A percentile compares a stretch with the other conserved stretches of the same genome.
Conservation (phyloP, 1,140 invertebrate species). For the Belonocnema kinseyi region DNA sequence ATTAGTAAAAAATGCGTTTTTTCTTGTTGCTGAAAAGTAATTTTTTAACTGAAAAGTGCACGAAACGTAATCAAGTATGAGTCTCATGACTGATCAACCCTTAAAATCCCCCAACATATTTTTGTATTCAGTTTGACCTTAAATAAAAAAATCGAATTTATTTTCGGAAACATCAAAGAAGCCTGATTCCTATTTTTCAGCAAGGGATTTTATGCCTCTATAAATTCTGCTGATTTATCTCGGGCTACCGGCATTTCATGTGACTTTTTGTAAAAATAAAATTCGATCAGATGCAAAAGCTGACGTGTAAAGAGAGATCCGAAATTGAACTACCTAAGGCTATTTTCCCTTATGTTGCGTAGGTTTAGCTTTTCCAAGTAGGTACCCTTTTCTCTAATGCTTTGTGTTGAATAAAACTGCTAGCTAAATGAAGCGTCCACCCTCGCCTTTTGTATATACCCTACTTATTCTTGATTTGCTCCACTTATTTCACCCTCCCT, state of each 20-base stretch:
- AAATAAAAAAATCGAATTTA: neutral
- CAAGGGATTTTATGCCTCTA: constrained; percentile 9
- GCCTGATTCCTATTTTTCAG: neutral
- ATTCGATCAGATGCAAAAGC: neutral
- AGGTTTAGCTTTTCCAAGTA: neutral
- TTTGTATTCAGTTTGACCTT: neutral
- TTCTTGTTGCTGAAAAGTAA: too few species aligned
- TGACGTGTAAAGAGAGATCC: neutral
- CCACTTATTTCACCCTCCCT: too few species aligned
- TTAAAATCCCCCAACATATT: neutral
- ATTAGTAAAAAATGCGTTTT: too few species aligned
- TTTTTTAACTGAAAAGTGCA: too few species aligned
- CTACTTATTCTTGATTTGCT: too few species aligned
- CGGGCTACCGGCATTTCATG: neutral
- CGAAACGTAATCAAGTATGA: too few species aligned
- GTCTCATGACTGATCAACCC: neutral
- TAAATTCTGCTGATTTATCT: neutral
- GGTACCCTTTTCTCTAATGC: too few species aligned
- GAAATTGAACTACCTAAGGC: constrained; percentile 4
- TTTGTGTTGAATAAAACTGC: too few species aligned
- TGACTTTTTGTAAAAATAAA: neutral
- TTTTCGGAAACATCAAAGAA: constrained; percentile 2
- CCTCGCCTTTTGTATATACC: too few species aligned
- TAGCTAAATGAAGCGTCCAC: too few species aligned
- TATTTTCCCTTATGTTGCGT: neutral